phyloP scores from a whole-genome alignment of 1,140 invertebrate species.

The Oncopeltus fasciatus region DNA sequence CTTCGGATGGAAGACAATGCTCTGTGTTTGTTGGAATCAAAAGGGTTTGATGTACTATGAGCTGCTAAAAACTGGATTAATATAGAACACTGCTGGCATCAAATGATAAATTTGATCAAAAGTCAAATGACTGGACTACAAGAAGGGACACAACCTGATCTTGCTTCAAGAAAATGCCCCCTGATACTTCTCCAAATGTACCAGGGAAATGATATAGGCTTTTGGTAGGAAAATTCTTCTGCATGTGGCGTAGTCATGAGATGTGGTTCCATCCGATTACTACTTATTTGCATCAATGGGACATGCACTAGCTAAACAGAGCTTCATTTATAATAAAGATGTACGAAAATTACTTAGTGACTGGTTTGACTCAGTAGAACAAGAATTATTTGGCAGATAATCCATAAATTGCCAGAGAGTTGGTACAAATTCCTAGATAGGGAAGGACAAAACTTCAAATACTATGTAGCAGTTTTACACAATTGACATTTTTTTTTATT shows the following conservation, averaged over 20 bases:
- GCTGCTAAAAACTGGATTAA: conserved; percentile 13
- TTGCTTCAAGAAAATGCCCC: not conserved
- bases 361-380: conserved; percentile 1
- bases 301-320: not conserved
- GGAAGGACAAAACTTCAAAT: no score
- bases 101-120: not conserved
- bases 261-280: not conserved
- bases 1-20: conserved; percentile 20
- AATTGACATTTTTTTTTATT: not conserved
- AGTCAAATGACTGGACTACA: not conserved
- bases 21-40: conserved; percentile 28
- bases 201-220: not conserved
- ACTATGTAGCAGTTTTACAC: not conserved
- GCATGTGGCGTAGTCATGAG: not conserved
- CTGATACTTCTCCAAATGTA: not conserved
- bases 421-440: no score
- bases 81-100: not conserved
- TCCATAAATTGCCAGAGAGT: not conserved
- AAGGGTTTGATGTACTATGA: conserved; percentile 27
- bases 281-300: not conserved
- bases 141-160: not conserved
- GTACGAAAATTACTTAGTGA: not conserved
- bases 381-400: not conserved
- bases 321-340: not conserved
- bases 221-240: not conserved